A percentile compares a stretch with the other conserved stretches of the same genome.
Evolutionary conservation across 2,888 invertebrate species (phyloP).

Genomic region (Pandemis cinnamomeana): DNA sequence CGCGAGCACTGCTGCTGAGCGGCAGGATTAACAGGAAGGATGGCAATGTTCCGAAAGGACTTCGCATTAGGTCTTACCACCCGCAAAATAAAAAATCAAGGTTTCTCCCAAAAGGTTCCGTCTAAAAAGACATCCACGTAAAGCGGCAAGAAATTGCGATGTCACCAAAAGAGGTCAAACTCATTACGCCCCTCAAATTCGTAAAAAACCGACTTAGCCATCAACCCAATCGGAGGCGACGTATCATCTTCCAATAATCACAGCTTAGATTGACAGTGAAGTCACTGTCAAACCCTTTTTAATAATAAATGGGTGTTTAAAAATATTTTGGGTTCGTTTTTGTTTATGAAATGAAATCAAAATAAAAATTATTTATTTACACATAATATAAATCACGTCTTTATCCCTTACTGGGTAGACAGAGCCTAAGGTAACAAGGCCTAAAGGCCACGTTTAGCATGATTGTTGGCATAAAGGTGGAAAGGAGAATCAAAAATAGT

Average conservation of each 20-base stretch:
- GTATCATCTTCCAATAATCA: constrained; percentile 28
- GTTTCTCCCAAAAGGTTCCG: background rate
- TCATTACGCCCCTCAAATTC: constrained; percentile 38
- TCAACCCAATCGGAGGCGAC: constrained; percentile 28
- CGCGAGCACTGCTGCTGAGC: too few species aligned
- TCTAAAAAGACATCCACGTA: constrained; percentile 1
- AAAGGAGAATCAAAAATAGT: too few species aligned
- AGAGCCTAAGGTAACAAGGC: too few species aligned
- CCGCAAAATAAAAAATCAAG: background rate
- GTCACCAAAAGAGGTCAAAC: constrained; percentile 17
- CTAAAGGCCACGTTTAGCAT: too few species aligned
- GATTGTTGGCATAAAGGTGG: too few species aligned
- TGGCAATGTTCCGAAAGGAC: background rate
- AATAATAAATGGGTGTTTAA: background rate
- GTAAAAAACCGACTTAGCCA: constrained; percentile 30
- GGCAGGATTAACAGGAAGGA: too few species aligned
- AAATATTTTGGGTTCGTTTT: too few species aligned
- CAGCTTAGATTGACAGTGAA: background rate
- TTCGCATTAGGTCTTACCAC: background rate
- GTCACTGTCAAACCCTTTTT: background rate
- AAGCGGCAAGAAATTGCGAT: constrained; percentile 7
- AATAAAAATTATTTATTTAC: too few species aligned
- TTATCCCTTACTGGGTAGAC: too few species aligned
- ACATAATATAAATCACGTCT: too few species aligned
- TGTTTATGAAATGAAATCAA: too few species aligned